A percentile compares a stretch with the other conserved stretches of the same genome.
Evolutionary conservation across 2,113 vertebrate genomes (phyloP).

Genomic region (Erpornis zantholeuca): DNA sequence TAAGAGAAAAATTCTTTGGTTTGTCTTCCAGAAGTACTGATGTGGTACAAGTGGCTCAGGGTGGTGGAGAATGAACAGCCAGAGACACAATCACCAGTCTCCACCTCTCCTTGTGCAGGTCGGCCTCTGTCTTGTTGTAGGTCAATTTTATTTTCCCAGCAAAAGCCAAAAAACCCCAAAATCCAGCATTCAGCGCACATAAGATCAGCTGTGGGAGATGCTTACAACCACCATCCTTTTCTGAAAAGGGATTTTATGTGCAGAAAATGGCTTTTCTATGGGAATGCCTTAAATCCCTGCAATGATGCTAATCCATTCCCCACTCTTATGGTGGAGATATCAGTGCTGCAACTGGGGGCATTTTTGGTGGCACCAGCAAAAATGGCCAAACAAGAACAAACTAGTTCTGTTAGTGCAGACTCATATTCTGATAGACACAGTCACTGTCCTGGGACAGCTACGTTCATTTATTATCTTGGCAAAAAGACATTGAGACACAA

Average conservation of each 20-base stretch:
- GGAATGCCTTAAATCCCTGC: background rate
- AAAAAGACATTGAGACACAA: background rate
- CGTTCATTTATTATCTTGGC: background rate
- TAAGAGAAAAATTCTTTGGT: background rate
- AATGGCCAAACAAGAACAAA: background rate
- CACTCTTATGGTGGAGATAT: background rate
- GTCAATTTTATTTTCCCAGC: background rate
- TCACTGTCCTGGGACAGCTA: background rate
- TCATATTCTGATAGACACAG: background rate
- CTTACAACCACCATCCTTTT: background rate
- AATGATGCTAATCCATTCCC: background rate
- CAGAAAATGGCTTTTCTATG: background rate
- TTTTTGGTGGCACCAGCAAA: background rate
- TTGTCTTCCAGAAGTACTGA: background rate
- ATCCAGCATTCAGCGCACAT: background rate
- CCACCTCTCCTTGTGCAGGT: background rate
- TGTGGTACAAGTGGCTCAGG: background rate
- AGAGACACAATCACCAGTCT: background rate
- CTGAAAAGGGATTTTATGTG: background rate
- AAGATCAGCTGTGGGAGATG: background rate
- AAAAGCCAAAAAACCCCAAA: background rate
- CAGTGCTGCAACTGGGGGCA: background rate
- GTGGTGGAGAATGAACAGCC: background rate
- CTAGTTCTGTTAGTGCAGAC: background rate
- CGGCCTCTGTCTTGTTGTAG: background rate